These are phyloP conservation scores for Pseudomyrmex flavicornis DNA, from an alignment of 1,140 invertebrate genomes.

Conservation along the genomic window DNA sequence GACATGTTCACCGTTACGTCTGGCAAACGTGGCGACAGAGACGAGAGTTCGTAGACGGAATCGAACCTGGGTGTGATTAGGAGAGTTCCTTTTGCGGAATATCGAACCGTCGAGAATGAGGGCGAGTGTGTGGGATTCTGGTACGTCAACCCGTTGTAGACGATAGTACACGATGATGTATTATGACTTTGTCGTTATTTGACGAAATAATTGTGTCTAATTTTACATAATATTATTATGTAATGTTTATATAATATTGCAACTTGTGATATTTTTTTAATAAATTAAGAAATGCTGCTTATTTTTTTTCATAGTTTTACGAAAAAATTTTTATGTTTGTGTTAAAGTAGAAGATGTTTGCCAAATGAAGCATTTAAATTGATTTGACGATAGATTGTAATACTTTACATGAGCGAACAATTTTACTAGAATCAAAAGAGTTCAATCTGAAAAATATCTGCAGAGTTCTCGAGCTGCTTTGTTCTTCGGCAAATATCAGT, in stretches of 20 bases:
- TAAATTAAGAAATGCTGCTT: neutral
- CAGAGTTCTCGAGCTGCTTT: slow-evolving; percentile 31
- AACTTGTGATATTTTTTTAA: too few relatives aligned
- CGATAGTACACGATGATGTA: slow-evolving; percentile 2
- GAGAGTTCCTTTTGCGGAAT: slow-evolving; percentile 37
- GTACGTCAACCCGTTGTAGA: neutral
- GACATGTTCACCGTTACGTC: slow-evolving; percentile 49
- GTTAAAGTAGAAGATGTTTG: neutral
- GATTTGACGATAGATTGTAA: neutral
- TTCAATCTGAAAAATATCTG: slow-evolving; percentile 11
- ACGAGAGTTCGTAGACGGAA: slow-evolving; percentile 6
- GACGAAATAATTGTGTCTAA: neutral
- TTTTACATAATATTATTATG: neutral
- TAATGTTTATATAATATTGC: too few relatives aligned
- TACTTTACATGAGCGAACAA: neutral
- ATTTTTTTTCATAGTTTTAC: neutral
- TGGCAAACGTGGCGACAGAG: slow-evolving; percentile 31
- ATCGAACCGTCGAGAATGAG: slow-evolving; percentile 33
- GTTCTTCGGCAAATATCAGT: slow-evolving; percentile 50
- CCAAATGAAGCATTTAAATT: neutral
- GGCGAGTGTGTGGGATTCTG: neutral
- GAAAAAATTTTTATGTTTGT: neutral
- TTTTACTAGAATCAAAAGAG: slow-evolving; percentile 6
- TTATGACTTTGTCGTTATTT: neutral
- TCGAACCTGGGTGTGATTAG: slow-evolving; percentile 29